Evolutionary conservation across 2,113 vertebrate genomes (phyloP).

Genomic region (pig (Sus scrofa)): T2T-Sscrofa CM000826.6:31373501-31374000

Average conservation of each 20-base stretch:
- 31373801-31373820: not conserved
- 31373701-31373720: not conserved
- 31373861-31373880: not conserved
- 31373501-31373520: not conserved
- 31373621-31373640: not conserved
- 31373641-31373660: not conserved
- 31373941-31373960: not conserved
- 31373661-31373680: not conserved
- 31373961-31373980: too few species aligned
- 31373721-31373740: not conserved
- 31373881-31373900: not conserved
- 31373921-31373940: not conserved
- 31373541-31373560: not conserved
- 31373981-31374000: not conserved
- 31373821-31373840: not conserved
- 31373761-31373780: not conserved
- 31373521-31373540: not conserved
- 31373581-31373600: not conserved
- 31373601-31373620: not conserved
- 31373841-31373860: not conserved
- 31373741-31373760: not conserved
- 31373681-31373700: not conserved
- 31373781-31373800: accelerated
- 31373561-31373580: not conserved
- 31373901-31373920: not conserved